Base-by-base conservation (phyloP, 2,797 vertebrate species). In the Pipistrellus kuhlii region DNA sequence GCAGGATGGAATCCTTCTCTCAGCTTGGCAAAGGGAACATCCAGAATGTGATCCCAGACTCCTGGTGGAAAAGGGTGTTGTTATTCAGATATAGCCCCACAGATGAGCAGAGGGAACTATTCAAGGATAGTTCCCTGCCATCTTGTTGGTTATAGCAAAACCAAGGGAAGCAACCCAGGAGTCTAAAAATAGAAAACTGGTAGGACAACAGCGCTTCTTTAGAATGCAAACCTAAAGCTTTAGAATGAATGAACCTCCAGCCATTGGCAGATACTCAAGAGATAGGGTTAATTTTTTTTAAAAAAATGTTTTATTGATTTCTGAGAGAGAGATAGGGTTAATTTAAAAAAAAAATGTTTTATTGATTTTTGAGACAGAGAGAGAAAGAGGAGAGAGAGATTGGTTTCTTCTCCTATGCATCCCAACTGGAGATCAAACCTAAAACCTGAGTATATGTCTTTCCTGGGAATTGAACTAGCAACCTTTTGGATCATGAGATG, bases 111-210 rank as follows among this genome's bases (percentile, higher is more conserved):
- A 78, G 44, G 48, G 46, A 71, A 38, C 30, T 17, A 6, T 68
- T 62, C 51, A 13, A 21, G 68, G 83, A 51, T 85, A n/a, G 30
- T 27, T 87, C 35, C 64, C 0, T 23, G 12, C 35, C 30, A 0
- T 9, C 46, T 55, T 85, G 32, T 44, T 83, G 90, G 77, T 51
- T 87, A 41, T 17, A 75, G 15, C 57, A 87, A 81, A 80, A 81
- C 44, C 57, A 59, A 35, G 55, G 27, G 64, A 91, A 82, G 46
- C 64, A 64, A 38, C 82, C 38, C 51, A 41, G 66, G 72, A 57
- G 71, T 80, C 90, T 95, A 76, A 92, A 95, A 91, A 81, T 46
- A 91, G 76, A 94, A 35, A 82, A 11, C 32, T 12, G 25, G 32
- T 57, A 44, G 62, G 46, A 35, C 44, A 38, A n/a, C 1, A 5